Conservation (phyloP, 2,888 invertebrate genomes). For the Meliscaeva auricollis region DNA sequence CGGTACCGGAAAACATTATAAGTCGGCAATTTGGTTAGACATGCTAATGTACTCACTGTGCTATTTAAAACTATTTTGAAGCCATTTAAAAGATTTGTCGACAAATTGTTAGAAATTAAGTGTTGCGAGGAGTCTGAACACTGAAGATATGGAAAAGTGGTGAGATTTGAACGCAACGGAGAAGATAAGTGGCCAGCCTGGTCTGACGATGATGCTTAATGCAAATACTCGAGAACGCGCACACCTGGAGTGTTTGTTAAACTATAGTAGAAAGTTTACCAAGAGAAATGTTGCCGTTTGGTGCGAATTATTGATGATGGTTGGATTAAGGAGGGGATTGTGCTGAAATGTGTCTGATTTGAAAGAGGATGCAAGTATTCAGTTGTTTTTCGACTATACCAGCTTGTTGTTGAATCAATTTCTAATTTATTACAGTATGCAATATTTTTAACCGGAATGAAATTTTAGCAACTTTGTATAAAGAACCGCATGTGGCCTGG, state of each 20-base stretch:
- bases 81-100: constrained; percentile 66
- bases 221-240: constrained; percentile 9
- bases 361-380: constrained; percentile 32
- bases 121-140: constrained; percentile 34
- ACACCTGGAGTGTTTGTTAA: constrained; percentile 61
- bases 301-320: constrained; percentile 26
- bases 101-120: constrained; percentile 68
- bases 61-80: constrained; percentile 31
- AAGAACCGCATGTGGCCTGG: not conserved
- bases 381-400: not conserved
- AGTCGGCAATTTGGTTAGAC: constrained; percentile 48
- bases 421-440: not conserved
- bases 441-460: constrained; percentile 21
- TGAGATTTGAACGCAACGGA: constrained; percentile 12
- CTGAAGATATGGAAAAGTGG: constrained; percentile 60
- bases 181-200: constrained; percentile 20
- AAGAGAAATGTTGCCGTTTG: constrained; percentile 44
- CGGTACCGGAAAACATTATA: not conserved
- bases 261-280: constrained; percentile 57
- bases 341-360: not conserved
- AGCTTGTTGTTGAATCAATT: not conserved
- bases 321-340: not conserved
- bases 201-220: constrained; percentile 3
- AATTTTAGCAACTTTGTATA: constrained; percentile 21
- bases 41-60: constrained; percentile 58